Percentiles rank a stretch among this genome's conserved stretches.
These are phyloP conservation scores for Virgularia gustaviana DNA, from an alignment of 92 coral and sea anemone species.

Conservation along the genomic window DNA sequence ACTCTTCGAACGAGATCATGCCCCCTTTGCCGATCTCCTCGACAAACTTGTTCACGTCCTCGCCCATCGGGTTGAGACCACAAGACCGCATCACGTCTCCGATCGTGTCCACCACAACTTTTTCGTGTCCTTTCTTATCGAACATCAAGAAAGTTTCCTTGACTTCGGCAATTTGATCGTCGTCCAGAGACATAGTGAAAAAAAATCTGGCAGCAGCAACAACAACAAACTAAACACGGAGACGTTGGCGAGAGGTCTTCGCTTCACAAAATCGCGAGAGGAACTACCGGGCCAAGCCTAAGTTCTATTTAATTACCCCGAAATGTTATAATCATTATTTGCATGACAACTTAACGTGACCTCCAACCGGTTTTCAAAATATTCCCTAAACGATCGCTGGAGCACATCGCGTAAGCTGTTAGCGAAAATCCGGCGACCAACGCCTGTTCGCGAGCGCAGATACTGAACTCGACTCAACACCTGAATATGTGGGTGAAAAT, in stretches of 20 bases:
- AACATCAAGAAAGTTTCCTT: slow-evolving; percentile 76
- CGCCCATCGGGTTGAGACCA: slow-evolving; percentile 77
- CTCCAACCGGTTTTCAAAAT: slow-evolving; percentile 31
- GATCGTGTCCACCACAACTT: slow-evolving; percentile 60
- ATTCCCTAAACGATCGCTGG: too few relatives aligned
- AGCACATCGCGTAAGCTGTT: too few relatives aligned
- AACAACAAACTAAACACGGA: background rate
- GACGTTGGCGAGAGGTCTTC: too few relatives aligned
- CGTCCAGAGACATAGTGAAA: slow-evolving; percentile 39
- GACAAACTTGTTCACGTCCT: slow-evolving; percentile 62
- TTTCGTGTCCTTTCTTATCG: slow-evolving; percentile 80
- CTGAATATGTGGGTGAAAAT: background rate
- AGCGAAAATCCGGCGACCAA: background rate
- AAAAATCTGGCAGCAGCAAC: background rate
- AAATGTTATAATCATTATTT: slow-evolving; percentile 25
- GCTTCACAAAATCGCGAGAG: slow-evolving; percentile 2
- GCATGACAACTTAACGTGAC: slow-evolving; percentile 29
- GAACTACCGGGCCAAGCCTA: background rate
- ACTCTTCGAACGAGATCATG: slow-evolving; percentile 66
- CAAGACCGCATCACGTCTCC: slow-evolving; percentile 70
- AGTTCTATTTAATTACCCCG: slow-evolving; percentile 23
- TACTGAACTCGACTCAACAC: background rate
- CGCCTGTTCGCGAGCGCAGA: background rate
- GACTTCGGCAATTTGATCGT: slow-evolving; percentile 69
- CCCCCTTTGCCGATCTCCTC: slow-evolving; percentile 58